A percentile compares a stretch with the other conserved stretches of the same genome.
phyloP scores from a whole-genome alignment of 2,113 vertebrate species.

The Oceanites oceanicus region DNA sequence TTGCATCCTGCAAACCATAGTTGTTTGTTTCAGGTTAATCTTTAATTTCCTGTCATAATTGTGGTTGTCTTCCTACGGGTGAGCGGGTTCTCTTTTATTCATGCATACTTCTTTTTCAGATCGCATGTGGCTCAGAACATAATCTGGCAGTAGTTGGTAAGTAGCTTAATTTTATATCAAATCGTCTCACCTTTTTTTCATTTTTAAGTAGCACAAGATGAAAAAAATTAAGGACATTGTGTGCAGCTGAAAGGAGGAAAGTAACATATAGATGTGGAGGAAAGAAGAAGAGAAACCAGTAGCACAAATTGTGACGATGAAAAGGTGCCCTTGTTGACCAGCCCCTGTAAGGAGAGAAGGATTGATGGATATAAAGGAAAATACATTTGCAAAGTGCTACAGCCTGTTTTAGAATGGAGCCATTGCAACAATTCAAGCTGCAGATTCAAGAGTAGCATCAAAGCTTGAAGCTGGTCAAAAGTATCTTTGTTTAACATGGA shows the following conservation, averaged over 20 bases:
- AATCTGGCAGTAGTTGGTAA: slow-evolving; percentile 91
- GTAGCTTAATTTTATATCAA: slow-evolving; percentile 66
- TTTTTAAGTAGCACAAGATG: background rate
- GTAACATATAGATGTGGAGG: background rate
- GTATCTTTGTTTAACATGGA: background rate
- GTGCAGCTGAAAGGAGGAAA: background rate
- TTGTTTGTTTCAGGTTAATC: slow-evolving; percentile 35
- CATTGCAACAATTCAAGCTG: background rate
- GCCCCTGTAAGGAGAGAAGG: background rate
- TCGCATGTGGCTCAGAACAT: slow-evolving; percentile 94
- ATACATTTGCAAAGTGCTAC: background rate
- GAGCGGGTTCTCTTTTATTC: background rate
- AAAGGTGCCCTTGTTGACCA: background rate
- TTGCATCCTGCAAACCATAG: background rate
- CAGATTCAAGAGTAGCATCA: background rate
- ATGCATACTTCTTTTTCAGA: slow-evolving; percentile 74
- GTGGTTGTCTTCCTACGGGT: background rate
- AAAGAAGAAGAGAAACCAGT: background rate
- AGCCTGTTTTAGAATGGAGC: background rate
- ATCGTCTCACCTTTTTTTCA: background rate
- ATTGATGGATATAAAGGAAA: background rate
- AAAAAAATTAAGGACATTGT: background rate
- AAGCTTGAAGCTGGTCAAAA: background rate
- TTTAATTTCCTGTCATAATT: slow-evolving; percentile 7
- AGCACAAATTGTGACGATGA: background rate